Evolutionary conservation across 1,140 invertebrate species (phyloP), one percentile per base, ranked within the genome.

Genomic region (Archivesica marissinica): DNA sequence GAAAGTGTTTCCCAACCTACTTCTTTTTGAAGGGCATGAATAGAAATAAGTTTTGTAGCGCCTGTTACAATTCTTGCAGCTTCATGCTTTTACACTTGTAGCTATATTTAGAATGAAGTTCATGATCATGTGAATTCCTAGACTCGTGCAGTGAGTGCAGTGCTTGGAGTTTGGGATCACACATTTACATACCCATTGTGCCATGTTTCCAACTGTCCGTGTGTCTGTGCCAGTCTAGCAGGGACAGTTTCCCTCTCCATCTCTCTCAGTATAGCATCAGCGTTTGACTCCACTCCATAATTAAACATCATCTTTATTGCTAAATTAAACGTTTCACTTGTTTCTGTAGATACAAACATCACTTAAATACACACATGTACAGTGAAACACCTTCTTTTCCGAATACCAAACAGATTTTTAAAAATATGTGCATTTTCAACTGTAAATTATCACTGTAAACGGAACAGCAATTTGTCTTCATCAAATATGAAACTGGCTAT

Each of bases 291-390:
- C 2, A 96, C 96, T 90, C 97, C 96, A 91, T 98, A 98, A 93
- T 98, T 98, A 90, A 98, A 98, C 96, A 98, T 97, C 96, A 98
- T 97, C 94, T 98, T 98, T 0, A 98, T 93, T 3, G 97, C 97
- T 72, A 97, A 93, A 0, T 97, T 96, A 83, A 68, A 92, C 2
- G 85, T 76, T 41, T 28, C 54, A 25, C 59, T 68, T 7, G 28
- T 28, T 30, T 33, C 59, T 64, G 59, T 64, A 64, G 44, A 9
- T 47, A n/a, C n/a, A n/a, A n/a, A n/a, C n/a, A n/a, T n/a, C n/a
- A n/a, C n/a, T n/a, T n/a, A n/a, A n/a, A n/a, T n/a, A n/a, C n/a
- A n/a, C n/a, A n/a, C n/a, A n/a, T n/a, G n/a, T n/a, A n/a, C n/a
- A n/a, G n/a, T n/a, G n/a, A n/a, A n/a, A n/a, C n/a, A n/a, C n/a